Conservation (phyloP, 2,797 vertebrate genomes). For the Diplodus sargus region DNA sequence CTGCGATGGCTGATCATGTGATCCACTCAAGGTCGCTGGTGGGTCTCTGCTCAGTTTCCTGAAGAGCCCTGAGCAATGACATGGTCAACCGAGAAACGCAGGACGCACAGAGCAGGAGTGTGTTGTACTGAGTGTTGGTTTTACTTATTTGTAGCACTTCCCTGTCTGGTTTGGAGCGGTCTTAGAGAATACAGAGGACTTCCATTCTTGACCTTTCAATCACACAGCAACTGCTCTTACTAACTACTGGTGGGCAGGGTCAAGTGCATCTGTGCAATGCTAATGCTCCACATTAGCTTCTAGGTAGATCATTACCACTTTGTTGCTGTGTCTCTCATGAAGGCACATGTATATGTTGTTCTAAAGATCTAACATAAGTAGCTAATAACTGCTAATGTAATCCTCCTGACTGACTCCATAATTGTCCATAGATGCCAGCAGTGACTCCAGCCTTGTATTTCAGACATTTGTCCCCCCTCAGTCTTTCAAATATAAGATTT, state of each 20-base stretch:
- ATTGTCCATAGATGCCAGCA: neutral
- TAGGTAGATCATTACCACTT: neutral
- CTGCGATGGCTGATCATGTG: conserved; percentile 31
- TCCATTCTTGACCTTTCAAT: neutral
- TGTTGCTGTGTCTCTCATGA: neutral
- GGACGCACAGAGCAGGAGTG: neutral
- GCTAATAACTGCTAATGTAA: neutral
- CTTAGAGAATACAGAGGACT: neutral
- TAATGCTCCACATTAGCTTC: neutral
- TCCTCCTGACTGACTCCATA: neutral
- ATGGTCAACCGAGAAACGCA: neutral
- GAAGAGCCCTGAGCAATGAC: conserved; percentile 10
- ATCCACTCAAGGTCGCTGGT: conserved; percentile 32
- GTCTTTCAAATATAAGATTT: neutral
- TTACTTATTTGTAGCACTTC: neutral
- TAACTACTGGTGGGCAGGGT: neutral
- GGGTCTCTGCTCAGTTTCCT: conserved; percentile 6
- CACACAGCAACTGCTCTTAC: neutral
- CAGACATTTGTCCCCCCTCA: neutral
- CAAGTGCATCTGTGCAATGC: neutral
- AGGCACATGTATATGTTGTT: neutral
- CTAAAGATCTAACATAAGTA: neutral
- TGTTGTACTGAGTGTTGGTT: neutral
- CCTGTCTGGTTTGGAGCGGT: neutral
- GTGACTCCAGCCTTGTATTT: conserved; percentile 1